Base-by-base conservation (phyloP, 2,888 invertebrate genomes). In the Hyalella azteca region DNA sequence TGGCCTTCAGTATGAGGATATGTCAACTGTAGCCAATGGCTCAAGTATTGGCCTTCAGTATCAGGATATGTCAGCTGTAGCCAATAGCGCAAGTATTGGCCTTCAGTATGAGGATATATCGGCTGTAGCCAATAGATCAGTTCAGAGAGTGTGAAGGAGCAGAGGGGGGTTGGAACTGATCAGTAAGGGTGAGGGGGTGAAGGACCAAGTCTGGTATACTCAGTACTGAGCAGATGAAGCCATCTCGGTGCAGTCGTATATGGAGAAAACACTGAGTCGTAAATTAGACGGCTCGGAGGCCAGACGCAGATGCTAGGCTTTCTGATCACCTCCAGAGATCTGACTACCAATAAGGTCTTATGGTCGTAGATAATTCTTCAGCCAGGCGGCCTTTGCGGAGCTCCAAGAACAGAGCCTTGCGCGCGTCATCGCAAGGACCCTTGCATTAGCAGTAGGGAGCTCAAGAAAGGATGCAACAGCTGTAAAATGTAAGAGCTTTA, bases 281-380 rank as follows among this genome's bases (percentile, higher is more conserved):
- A 66, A 66, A 66, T 66, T 66, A 66, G 66, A 66, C 66, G 66
- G 66, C 66, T 66, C 66, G 36, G 36, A 19, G 66, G 66, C 66
- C 66, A 66, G 66, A 66, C 66, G 66, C 66, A 66, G 66, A 66
- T 66, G 66, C 66, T 66, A 66, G 66, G 66, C 66, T 66, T 66
- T 66, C 66, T 66, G 66, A 66, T 66, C 66, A 66, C 66, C 66
- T 66, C 66, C 66, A 36, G 36, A 66, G 66, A 66, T 66, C 66
- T 66, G 66, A 66, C 66, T 66, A 66, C 66, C 66, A 66, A 66
- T 66, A 66, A 66, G 66, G 66, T 19, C 66, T 66, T 66, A 66
- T 66, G 66, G 66, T 66, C 22, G 66, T 22, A 66, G 66, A 66
- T 66, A 66, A 66, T 66, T 66, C 66, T 66, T 66, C 36, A 29